Conservation (phyloP, 2,113 vertebrate species). For the Epinephelus cyanopodus region DNA sequence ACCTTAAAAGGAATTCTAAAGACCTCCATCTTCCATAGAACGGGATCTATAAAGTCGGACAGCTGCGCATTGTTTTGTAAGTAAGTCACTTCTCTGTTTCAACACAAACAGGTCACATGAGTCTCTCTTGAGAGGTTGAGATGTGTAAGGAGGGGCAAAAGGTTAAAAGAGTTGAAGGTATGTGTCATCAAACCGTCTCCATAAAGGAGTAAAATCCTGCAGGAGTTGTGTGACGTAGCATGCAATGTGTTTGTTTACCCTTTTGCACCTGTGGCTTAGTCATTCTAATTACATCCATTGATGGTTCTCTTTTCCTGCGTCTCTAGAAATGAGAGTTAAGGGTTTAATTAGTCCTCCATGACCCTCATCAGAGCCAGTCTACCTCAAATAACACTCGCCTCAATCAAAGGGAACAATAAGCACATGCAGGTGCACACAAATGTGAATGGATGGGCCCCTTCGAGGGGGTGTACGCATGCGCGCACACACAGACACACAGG, state of each 20-base stretch:
- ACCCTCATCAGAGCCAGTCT: slow-evolving; percentile 71
- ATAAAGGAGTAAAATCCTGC: background rate
- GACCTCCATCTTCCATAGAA: background rate
- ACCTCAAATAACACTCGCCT: slow-evolving; percentile 53
- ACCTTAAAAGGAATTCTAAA: background rate
- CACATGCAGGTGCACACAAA: slow-evolving; percentile 63
- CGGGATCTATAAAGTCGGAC: slow-evolving; percentile 8
- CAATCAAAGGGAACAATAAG: slow-evolving; percentile 64
- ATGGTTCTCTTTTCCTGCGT: slow-evolving; percentile 34
- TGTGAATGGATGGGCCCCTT: slow-evolving; percentile 28
- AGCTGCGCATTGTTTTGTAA: slow-evolving; percentile 6
- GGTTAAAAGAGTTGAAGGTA: background rate
- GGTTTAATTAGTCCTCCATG: slow-evolving; percentile 68
- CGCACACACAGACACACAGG: background rate
- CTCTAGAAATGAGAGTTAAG: slow-evolving; percentile 62
- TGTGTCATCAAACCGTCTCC: background rate
- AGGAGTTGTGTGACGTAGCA: slow-evolving; percentile 6
- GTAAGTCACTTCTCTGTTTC: slow-evolving; percentile 20
- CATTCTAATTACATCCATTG: slow-evolving; percentile 54
- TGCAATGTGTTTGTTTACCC: slow-evolving; percentile 51
- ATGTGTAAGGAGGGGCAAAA: background rate
- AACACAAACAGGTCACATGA: slow-evolving; percentile 11
- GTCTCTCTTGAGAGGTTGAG: background rate
- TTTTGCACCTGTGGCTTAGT: slow-evolving; percentile 68
- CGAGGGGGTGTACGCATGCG: background rate